Percentiles rank a stretch among this genome's conserved stretches.
phyloP scores from a whole-genome alignment of 2,113 vertebrate species.

The Mormyrus lacerda region DNA sequence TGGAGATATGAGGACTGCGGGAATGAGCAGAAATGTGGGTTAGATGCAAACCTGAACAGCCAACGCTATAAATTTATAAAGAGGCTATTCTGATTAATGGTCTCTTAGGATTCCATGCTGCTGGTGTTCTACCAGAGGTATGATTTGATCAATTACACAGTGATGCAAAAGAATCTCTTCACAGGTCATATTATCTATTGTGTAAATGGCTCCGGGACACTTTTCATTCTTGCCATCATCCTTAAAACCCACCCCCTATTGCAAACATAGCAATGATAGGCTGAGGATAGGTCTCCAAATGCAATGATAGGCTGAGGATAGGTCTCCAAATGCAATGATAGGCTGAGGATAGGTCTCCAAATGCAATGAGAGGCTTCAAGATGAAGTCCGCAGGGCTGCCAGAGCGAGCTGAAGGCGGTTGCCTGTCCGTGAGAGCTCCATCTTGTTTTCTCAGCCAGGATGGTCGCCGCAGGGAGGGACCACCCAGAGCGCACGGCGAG shows the following conservation, averaged over 20 bases:
- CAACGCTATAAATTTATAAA: not conserved
- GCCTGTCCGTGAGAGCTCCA: not conserved
- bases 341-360: not conserved
- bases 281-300: not conserved
- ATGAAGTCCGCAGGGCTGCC: not conserved
- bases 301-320: not conserved
- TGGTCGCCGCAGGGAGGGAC: not conserved
- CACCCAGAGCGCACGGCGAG: not conserved
- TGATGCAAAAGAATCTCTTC: not conserved
- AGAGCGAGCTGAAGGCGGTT: not conserved
- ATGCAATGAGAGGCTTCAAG: too few species aligned
- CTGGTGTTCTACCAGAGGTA: not conserved
- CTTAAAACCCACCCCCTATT: not conserved
- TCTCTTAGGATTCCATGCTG: conserved; percentile 7
- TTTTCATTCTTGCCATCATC: not conserved
- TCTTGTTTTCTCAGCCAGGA: conserved; percentile 2
- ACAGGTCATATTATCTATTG: not conserved
- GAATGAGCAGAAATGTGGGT: not conserved
- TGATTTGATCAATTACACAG: conserved; percentile 6
- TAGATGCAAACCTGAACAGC: not conserved
- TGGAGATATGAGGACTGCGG: not conserved
- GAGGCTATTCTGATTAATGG: conserved; percentile 15
- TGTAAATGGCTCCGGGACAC: not conserved
- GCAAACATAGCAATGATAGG: not conserved
- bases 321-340: not conserved